Evolutionary conservation across 2,113 vertebrate genomes (phyloP).

Genomic region (Sinocyclocheilus anshuiensis): DNA sequence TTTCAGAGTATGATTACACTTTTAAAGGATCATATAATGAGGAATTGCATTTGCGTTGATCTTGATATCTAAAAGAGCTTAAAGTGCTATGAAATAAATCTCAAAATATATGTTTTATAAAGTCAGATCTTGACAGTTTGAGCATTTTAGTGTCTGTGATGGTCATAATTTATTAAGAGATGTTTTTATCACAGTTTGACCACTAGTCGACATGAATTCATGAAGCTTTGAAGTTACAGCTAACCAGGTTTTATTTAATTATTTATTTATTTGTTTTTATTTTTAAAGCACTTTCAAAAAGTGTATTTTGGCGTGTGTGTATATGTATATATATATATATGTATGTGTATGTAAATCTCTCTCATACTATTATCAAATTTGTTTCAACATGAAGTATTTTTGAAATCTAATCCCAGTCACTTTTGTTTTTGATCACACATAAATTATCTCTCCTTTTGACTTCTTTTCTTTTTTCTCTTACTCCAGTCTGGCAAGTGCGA

Average conservation of each 20-base stretch:
- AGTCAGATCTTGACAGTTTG: not conserved
- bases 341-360: too few relatives aligned
- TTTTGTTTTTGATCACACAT: not conserved
- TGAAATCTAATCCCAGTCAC: too few relatives aligned
- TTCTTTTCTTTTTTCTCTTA: not conserved
- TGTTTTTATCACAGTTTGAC: not conserved
- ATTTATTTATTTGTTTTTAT: too few relatives aligned
- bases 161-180: not conserved
- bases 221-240: not conserved
- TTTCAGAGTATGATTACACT: not conserved
- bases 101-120: not conserved
- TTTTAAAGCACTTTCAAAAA: too few relatives aligned
- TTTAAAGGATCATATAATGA: not conserved
- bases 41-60: not conserved
- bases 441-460: not conserved
- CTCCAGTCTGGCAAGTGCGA: slow-evolving; percentile 82
- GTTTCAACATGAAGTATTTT: too few relatives aligned
- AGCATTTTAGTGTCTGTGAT: not conserved
- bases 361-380: too few relatives aligned
- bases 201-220: not conserved
- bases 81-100: not conserved
- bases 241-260: not conserved
- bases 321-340: too few relatives aligned
- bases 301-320: too few relatives aligned
- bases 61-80: not conserved